phyloP scores from a whole-genome alignment of 2,113 vertebrate genomes.

The Machaerirhynchus nigripectus region DNA sequence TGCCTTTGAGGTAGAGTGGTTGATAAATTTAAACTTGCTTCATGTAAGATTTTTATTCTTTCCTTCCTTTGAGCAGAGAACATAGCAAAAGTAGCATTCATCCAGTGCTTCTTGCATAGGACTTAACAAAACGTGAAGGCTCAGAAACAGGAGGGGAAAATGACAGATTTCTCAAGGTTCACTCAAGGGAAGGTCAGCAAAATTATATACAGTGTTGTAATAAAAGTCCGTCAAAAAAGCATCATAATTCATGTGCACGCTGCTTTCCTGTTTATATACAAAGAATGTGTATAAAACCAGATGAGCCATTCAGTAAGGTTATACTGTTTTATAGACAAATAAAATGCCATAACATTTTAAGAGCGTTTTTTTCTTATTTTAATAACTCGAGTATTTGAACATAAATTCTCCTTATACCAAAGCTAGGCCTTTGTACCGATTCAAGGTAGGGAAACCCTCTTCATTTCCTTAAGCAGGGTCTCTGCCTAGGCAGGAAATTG shows the following conservation, averaged over 20 bases:
- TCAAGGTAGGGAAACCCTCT: background rate
- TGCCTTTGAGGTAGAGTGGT: background rate
- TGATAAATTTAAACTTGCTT: background rate
- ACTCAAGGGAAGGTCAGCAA: background rate
- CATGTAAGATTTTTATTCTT: background rate
- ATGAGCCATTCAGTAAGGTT: background rate
- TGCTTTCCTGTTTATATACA: background rate
- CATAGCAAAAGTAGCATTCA: background rate
- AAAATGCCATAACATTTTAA: background rate
- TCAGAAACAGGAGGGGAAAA: background rate
- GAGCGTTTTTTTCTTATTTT: background rate
- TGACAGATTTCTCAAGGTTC: background rate
- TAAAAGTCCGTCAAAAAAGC: background rate
- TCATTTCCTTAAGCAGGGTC: background rate
- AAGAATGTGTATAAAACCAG: background rate
- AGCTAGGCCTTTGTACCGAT: background rate
- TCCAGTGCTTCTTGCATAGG: background rate
- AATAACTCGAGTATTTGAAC: background rate
- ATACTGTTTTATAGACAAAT: slow-evolving; percentile 9
- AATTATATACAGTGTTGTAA: background rate
- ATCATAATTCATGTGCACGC: background rate
- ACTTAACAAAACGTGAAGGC: background rate
- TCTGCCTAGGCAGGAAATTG: background rate
- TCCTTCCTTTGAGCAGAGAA: background rate
- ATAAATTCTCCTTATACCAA: background rate